A percentile compares a stretch with the other conserved stretches of the same genome.
These are phyloP conservation scores for Acanthococcus lagerstroemiae DNA, from an alignment of 2,888 invertebrate genomes.

Conservation along the genomic window DNA sequence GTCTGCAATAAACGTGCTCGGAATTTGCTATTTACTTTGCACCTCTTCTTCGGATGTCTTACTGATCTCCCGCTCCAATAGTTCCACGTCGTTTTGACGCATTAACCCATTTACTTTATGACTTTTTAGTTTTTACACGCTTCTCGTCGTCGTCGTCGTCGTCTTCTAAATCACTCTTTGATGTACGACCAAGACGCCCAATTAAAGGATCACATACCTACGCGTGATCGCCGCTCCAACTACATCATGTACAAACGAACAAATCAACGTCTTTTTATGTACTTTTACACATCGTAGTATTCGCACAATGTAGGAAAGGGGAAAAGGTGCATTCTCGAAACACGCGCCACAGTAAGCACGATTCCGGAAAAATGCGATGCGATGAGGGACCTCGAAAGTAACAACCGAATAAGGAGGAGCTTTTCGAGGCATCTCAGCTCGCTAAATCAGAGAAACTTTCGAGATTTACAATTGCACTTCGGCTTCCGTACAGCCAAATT, in stretches of 20 bases:
- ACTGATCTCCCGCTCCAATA: background rate
- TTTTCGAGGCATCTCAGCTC: too few species aligned
- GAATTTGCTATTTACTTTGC: background rate
- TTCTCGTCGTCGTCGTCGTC: too few species aligned
- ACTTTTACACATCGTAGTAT: background rate
- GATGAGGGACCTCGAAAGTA: too few species aligned
- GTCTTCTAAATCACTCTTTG: background rate
- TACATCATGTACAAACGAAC: background rate
- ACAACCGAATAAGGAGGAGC: too few species aligned
- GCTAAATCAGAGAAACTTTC: too few species aligned
- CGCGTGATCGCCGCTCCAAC: background rate
- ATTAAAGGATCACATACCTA: background rate
- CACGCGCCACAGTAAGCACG: too few species aligned
- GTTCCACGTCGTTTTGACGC: background rate
- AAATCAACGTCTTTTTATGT: background rate
- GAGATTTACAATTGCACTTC: too few species aligned
- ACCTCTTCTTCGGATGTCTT: background rate
- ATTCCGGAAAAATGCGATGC: too few species aligned
- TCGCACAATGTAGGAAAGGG: too few species aligned
- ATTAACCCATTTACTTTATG: background rate
- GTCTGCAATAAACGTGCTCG: background rate
- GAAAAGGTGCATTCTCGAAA: too few species aligned
- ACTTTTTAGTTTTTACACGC: background rate
- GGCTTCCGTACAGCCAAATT: too few species aligned
- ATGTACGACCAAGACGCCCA: background rate